Conservation (phyloP, 2,888 invertebrate species). For the Harpalus rufipes region DNA sequence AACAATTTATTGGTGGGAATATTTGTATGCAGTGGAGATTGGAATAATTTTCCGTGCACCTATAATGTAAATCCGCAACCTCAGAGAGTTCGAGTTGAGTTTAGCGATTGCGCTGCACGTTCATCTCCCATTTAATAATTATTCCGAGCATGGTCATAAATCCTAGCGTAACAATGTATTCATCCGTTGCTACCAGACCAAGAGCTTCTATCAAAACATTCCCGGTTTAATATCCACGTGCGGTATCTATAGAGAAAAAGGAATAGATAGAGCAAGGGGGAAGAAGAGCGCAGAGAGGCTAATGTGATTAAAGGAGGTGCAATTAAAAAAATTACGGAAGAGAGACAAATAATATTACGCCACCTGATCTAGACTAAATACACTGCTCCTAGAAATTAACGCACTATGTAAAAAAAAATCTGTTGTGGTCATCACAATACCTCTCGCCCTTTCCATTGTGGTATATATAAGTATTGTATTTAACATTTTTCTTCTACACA, state of each 20-base stretch:
- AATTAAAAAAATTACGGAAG: no score
- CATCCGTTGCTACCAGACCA: background rate
- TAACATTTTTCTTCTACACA: no score
- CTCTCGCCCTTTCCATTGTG: no score
- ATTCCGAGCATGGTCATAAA: conserved; percentile 40
- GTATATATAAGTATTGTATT: no score
- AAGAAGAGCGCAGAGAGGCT: no score
- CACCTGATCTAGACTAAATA: no score
- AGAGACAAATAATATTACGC: no score
- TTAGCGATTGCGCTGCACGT: conserved; percentile 3
- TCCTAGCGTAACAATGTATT: conserved; percentile 38
- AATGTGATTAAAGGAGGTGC: no score
- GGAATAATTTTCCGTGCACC: background rate
- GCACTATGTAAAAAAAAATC: no score
- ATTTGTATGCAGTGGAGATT: conserved; percentile 4
- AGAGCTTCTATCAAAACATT: conserved; percentile 42
- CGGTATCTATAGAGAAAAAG: conserved; percentile 10
- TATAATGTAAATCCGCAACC: background rate
- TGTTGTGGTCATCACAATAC: no score
- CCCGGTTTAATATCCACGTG: conserved; percentile 42
- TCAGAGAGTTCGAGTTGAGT: background rate
- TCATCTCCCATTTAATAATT: conserved; percentile 50
- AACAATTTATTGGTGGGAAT: background rate
- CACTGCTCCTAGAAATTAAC: no score
- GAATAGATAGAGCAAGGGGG: no score